Conservation (phyloP, 2,888 invertebrate species). For the Sipha maydis region DNA sequence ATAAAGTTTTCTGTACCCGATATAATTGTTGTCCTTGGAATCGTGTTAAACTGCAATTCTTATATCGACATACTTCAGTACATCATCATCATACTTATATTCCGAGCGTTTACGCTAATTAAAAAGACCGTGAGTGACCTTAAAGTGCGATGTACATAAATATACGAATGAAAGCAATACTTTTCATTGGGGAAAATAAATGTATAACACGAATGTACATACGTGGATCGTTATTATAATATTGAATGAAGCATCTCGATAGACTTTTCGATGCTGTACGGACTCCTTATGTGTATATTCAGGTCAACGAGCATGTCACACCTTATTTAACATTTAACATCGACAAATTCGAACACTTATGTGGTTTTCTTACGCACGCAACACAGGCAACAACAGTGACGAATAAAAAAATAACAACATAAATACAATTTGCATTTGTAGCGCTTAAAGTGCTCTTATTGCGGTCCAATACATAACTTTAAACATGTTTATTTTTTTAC, state of each 20-base stretch:
- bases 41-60: slow-evolving; percentile 14
- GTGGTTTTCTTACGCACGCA: background rate
- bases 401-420: background rate
- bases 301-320: slow-evolving; percentile 38
- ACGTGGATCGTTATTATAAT: background rate
- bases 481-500: background rate
- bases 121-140: slow-evolving; percentile 14
- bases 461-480: background rate
- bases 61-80: background rate
- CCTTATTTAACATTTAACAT: slow-evolving; percentile 33
- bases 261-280: slow-evolving; percentile 35
- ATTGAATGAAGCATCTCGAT: slow-evolving; percentile 7
- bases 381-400: background rate
- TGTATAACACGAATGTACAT: too few species aligned
- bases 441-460: background rate
- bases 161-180: background rate
- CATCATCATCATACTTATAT: background rate
- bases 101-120: background rate
- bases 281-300: slow-evolving; percentile 6
- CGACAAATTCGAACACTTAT: background rate
- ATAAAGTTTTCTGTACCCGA: background rate
- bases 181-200: slow-evolving; percentile 16
- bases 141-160: background rate
- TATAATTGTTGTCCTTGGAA: slow-evolving; percentile 9
- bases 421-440: background rate